A percentile compares a stretch with the other conserved stretches of the same genome.
Conservation (phyloP, 2,888 invertebrate genomes). For the Dynastes hyllus region DNA sequence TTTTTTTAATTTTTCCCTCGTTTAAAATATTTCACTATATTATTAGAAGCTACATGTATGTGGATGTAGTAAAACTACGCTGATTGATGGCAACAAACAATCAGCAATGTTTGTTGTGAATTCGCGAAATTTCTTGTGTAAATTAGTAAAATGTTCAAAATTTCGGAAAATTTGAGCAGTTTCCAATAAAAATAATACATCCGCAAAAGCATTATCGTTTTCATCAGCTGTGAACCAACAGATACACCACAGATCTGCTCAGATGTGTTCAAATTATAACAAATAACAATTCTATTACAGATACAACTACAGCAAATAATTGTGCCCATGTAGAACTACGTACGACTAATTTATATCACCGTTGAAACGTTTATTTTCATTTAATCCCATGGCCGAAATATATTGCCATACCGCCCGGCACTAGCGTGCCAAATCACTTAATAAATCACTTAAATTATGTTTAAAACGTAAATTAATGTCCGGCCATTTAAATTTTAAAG, state of each 20-base stretch:
- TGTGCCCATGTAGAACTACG: slow-evolving; percentile 17
- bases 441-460: slow-evolving; percentile 42
- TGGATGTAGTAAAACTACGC: too few species aligned
- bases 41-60: too few species aligned
- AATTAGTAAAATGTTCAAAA: too few species aligned
- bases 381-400: slow-evolving; percentile 34
- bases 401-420: slow-evolving; percentile 11
- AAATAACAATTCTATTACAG: slow-evolving; percentile 14
- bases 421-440: slow-evolving; percentile 39
- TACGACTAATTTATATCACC: slow-evolving; percentile 9
- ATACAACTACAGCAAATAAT: slow-evolving; percentile 4
- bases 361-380: slow-evolving; percentile 40
- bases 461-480: slow-evolving; percentile 38
- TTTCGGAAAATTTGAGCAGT: too few species aligned
- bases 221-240: too few species aligned
- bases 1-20: too few species aligned
- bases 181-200: too few species aligned
- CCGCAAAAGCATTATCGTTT: too few species aligned
- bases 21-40: too few species aligned
- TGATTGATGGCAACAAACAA: too few species aligned
- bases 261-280: slow-evolving; percentile 4
- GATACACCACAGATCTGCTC: not conserved
- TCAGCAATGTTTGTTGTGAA: too few species aligned
- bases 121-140: too few species aligned
- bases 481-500: slow-evolving; percentile 36